A percentile compares a stretch with the other conserved stretches of the same genome.
Conservation (phyloP, 1,140 invertebrate genomes). For the Penaeus indicus region DNA sequence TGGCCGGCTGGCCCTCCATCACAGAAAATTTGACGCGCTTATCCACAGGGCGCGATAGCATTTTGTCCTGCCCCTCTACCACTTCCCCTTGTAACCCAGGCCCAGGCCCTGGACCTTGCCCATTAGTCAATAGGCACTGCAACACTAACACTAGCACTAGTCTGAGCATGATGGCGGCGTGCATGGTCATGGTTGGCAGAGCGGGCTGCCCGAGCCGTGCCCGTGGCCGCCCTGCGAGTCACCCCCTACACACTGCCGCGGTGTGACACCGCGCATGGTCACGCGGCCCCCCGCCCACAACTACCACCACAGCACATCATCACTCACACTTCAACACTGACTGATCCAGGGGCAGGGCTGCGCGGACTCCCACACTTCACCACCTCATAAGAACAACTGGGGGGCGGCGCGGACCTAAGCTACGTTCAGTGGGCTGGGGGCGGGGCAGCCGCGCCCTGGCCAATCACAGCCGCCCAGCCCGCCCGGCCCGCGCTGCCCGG, state of each 20-base stretch:
- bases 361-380: conserved; percentile 56
- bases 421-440: conserved; percentile 43
- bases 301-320: conserved; percentile 54
- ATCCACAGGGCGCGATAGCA: conserved; percentile 88
- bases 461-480: conserved; percentile 50
- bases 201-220: conserved; percentile 49
- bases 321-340: conserved; percentile 52
- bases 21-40: conserved; percentile 88
- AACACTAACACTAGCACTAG: conserved; percentile 67
- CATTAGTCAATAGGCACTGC: conserved; percentile 67
- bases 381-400: conserved; percentile 62
- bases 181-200: conserved; percentile 58
- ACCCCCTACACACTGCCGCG: conserved; percentile 54
- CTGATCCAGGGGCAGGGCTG: conserved; percentile 52
- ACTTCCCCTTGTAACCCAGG: conserved; percentile 56
- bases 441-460: conserved; percentile 49
- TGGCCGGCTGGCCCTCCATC: conserved; percentile 84
- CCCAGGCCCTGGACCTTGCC: conserved; percentile 68
- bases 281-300: conserved; percentile 51
- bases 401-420: conserved; percentile 46
- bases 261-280: conserved; percentile 59
- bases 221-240: conserved; percentile 56
- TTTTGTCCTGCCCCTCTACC: conserved; percentile 73
- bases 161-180: conserved; percentile 64
- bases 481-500: conserved; percentile 45